Evolutionary conservation across 2,797 vertebrate genomes (phyloP).

Genomic region (Babyrousa celebensis): DNA sequence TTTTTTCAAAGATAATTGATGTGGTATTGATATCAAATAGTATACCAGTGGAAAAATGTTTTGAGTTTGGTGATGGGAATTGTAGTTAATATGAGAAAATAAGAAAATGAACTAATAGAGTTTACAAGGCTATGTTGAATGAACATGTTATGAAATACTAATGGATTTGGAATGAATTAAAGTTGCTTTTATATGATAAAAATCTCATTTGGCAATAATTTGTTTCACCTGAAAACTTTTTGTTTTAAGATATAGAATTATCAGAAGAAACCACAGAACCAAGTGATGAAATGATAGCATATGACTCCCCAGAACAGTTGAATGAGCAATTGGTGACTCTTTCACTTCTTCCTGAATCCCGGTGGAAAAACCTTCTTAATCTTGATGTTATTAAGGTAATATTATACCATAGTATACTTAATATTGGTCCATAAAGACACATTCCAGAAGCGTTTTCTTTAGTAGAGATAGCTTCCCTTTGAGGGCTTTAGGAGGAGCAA

Average conservation of each 20-base stretch:
- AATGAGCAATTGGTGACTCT: constrained; percentile 95
- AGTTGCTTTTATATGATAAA: constrained; percentile 14
- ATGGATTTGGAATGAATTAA: neutral
- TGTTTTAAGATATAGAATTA: constrained; percentile 88
- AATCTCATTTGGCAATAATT: constrained; percentile 24
- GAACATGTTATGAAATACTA: neutral
- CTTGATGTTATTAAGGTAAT: constrained; percentile 97
- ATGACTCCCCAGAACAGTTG: constrained; percentile 95
- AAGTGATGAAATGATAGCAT: constrained; percentile 93
- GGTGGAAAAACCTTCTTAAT: constrained; percentile 97
- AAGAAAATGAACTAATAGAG: neutral
- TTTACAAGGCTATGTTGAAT: neutral
- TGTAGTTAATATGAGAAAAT: constrained; percentile 53
- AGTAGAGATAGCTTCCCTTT: neutral
- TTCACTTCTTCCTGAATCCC: constrained; percentile 95
- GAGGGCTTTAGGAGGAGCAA: neutral
- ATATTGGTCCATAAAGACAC: neutral
- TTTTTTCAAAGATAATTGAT: constrained; percentile 41
- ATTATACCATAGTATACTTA: neutral
- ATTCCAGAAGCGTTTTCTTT: neutral
- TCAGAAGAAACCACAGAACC: constrained; percentile 88
- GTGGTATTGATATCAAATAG: neutral
- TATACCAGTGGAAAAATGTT: neutral
- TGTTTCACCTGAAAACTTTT: constrained; percentile 58
- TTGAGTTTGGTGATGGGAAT: constrained; percentile 26